Evolutionary conservation across 2,797 vertebrate genomes (phyloP), one percentile per base, ranked within the genome.

Genomic region (Bovichtus variegatus): DNA sequence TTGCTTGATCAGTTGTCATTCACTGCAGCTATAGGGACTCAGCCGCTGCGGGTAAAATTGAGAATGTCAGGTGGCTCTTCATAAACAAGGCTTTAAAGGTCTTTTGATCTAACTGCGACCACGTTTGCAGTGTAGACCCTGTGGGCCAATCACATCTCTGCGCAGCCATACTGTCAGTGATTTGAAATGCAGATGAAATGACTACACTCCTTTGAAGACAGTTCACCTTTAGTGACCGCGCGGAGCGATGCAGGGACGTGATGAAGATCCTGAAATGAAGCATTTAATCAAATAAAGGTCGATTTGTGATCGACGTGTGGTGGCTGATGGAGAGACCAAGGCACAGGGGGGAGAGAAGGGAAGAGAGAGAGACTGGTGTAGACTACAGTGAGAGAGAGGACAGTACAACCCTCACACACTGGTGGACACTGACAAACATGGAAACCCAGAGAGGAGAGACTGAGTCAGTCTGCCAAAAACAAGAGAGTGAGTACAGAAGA

Each of bases 221-320:
- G 36, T 40, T 76, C 82, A 50, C 76, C 76, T 78, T 84, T 29
- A 74, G 81, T 79, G 76, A 73, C 84, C 51, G 34, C 15, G 69
- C 21, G 46, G 47, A 71, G 67, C 15, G 4, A 7, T 25, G 74
- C 27, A 2, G 53, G 25, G 57, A 82, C 81, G 82, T 91, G 87
- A 85, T 5, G 4, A 47, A 46, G 75, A 54, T 83, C 7, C 40
- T 44, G 38, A 86, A 79, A 82, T 46, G 36, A 82, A 29, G 74
- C 60, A 67, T 83, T n/a, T 87, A 78, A 89, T 89, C 83, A 90
- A 79, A 83, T 72, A 89, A 88, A 88, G 83, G 88, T 87, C 18
- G 57, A 82, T 78, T 53, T 76, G 51, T 87, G 89, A 88, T 80
- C 85, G 86, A 82, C 66, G 16, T 60, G 27, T 70, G 43, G 46